Percentiles rank a stretch among this genome's conserved stretches.
phyloP scores from a whole-genome alignment of 2,113 vertebrate genomes.

The Oreochromis tanganicae region DNA sequence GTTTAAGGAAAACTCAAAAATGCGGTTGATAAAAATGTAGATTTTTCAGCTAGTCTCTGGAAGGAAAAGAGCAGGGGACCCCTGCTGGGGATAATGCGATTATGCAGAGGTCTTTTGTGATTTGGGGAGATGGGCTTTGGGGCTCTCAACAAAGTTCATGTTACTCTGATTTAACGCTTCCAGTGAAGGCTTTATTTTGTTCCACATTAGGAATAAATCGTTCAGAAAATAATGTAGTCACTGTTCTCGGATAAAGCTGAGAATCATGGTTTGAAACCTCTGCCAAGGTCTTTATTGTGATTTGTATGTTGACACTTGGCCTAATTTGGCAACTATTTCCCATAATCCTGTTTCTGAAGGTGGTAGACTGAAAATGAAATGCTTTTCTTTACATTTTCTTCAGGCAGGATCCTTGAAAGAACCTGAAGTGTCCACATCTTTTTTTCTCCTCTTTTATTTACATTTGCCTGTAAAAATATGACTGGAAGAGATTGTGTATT shows the following conservation, averaged over 20 bases:
- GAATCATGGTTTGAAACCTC: not conserved
- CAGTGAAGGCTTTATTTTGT: not conserved
- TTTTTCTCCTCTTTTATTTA: not conserved
- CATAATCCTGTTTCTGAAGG: not conserved
- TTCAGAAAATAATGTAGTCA: not conserved
- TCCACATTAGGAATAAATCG: not conserved
- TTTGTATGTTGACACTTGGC: not conserved
- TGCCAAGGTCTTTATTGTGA: not conserved
- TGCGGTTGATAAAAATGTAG: not conserved
- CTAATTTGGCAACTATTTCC: not conserved
- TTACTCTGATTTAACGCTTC: constrained; percentile 20
- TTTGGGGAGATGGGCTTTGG: not conserved
- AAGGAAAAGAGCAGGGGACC: not conserved
- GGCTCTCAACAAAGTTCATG: not conserved
- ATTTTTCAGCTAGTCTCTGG: not conserved
- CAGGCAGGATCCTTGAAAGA: not conserved
- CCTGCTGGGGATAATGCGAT: constrained; percentile 50
- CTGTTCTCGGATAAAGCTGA: not conserved
- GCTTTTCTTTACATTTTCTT: not conserved
- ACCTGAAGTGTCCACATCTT: not conserved
- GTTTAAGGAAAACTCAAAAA: not conserved
- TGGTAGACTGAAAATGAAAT: not conserved
- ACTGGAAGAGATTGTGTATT: constrained; percentile 33
- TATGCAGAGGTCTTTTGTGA: constrained; percentile 28
- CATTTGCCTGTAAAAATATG: constrained; percentile 1